Base-by-base conservation (phyloP, 1,140 invertebrate species). In the Caenorhabditis brenneri region DNA sequence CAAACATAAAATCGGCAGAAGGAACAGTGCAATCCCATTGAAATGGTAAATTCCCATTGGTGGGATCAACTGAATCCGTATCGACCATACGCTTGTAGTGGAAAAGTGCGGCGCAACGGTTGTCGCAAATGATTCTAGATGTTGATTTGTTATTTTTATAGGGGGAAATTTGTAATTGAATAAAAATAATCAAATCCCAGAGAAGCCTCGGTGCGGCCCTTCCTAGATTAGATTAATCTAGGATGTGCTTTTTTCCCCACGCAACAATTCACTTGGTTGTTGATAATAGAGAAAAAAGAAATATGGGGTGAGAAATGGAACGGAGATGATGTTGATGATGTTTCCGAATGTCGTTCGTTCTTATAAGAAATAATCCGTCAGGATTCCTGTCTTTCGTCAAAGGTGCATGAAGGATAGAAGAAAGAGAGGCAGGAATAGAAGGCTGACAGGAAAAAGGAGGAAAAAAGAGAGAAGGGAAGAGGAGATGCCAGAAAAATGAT, bases 1-100 rank as follows among this genome's bases (percentile, higher is more conserved):
- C 9, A 87, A 51, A 74, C 84, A 87, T n/a, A 88, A 58, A 6
- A 89, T 19, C 12, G 88, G 88, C 24, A 88, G 51, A 5, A 88
- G 16, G 51, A 88, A 80, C 2, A 88, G 80, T 10, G 88, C 88
- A 10, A 88, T 9, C 3, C 79, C 79, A 82, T 88, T 89, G 65
- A 80, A 53, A 39, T 74, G 65, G 36, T 42, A 74, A 36, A 74
- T 74, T 74, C 65, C 65, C 65, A 74, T 74, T 46, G 65, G 27
- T 22, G 65, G 65, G 65, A 74, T 74, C 19, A 74, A 31, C 65
- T 74, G 65, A 24, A 74, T 46, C 36, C 65, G 29, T 74, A 74
- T 74, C 65, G 65, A 74, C 65, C 65, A 74, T 74, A 74, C 65
- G 65, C 65, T 74, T 10, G 65, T 74, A 19, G 65, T 74, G 36